phyloP scores from a whole-genome alignment of 2,888 invertebrate species.

The Euplagia quadripunctaria region DNA sequence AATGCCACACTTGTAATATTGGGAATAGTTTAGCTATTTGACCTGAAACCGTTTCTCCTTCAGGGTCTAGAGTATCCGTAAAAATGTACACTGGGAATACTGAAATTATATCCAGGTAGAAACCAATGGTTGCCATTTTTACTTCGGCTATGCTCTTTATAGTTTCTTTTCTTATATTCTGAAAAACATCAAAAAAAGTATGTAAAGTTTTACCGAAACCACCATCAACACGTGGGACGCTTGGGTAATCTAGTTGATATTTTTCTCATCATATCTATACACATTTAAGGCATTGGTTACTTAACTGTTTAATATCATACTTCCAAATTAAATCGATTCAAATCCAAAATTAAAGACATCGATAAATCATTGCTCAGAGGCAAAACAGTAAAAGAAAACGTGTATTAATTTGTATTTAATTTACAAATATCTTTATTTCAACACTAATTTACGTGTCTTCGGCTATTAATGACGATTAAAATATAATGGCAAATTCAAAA shows the following conservation, averaged over 20 bases:
- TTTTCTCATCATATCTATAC: no score
- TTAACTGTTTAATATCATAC: neutral
- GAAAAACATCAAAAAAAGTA: constrained; percentile 39
- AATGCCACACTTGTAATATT: constrained; percentile 79
- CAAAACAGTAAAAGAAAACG: neutral
- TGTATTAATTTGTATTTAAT: neutral
- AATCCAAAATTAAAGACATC: neutral
- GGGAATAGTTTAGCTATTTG: constrained; percentile 73
- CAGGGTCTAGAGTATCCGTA: constrained; percentile 73
- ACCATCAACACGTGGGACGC: neutral
- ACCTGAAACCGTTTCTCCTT: constrained; percentile 62
- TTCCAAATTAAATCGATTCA: neutral
- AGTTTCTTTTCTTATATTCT: constrained; percentile 74
- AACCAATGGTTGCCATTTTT: constrained; percentile 78
- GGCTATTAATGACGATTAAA: no score
- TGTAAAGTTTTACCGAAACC: neutral
- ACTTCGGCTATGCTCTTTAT: constrained; percentile 79
- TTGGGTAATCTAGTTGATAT: no score
- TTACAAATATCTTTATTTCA: neutral
- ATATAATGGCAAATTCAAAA: no score
- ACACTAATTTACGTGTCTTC: neutral
- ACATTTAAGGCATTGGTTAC: neutral
- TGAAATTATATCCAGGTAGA: constrained; percentile 80
- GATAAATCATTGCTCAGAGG: neutral
- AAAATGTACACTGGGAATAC: constrained; percentile 79